Base-by-base conservation (phyloP, 2,113 vertebrate genomes). In the Gnathochromis pfefferi region DNA sequence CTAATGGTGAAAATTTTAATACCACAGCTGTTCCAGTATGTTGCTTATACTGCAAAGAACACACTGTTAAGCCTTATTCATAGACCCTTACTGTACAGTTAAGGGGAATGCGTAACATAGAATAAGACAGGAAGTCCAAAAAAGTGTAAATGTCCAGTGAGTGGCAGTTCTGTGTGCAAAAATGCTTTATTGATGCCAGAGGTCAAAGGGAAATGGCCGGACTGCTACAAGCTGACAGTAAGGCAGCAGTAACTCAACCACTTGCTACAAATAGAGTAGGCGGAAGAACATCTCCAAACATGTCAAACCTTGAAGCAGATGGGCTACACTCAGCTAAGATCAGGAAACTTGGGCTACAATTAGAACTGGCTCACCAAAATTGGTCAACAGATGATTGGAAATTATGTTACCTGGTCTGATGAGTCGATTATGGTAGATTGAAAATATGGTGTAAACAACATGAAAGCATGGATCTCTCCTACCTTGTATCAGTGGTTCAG, bases 111-210 rank as follows among this genome's bases (percentile, higher is more conserved):
- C 1, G 3, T 49, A 47, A 26, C 70, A 75, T 75, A 47, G 14
- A 47, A 28, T 75, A 28, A 28, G 9, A 28, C 14, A 47, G 23
- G 40, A 45, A 28, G 19, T 68, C 33, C 33, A 40, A 40, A 70
- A 23, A 70, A 70, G 38, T 42, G 38, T 42, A 70, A 70, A 70
- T 70, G 5, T 65, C 17, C 3, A 38, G 35, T 38, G 35, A 38
- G 35, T 0, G 0, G 1, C 31, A n/a, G 60, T 21, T 65, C 31
- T 38, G 3, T 65, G 60, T 4, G 33, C 17, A 35, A 38, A 65
- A 65, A 65, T n/a, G 60, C 6, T 0, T 38, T n/a, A 35, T 38
- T 65, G 60, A 35, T n/a, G 4, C 31, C 33, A 38, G 4, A n/a
- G 63, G 19, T 68, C 63, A 68, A 38, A 40, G 3, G 21, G 38